Evolutionary conservation across 2,113 vertebrate species (phyloP).

Genomic region (Drymodes brunneopygia): DNA sequence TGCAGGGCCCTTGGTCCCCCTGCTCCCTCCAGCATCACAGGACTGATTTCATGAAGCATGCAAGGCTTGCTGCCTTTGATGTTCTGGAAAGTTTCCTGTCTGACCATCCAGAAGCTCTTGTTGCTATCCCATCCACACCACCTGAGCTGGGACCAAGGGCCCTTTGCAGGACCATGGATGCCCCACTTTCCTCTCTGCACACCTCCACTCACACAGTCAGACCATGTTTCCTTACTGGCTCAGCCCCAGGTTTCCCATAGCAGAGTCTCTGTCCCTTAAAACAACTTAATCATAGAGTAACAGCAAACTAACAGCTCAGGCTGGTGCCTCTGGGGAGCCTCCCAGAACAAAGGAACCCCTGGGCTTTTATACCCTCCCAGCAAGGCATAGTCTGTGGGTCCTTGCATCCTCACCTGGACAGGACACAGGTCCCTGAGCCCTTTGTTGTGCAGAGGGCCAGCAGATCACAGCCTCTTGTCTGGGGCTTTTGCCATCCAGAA

Average conservation of each 20-base stretch:
- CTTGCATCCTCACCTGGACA: background rate
- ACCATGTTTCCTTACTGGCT: background rate
- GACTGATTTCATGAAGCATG: background rate
- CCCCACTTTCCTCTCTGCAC: background rate
- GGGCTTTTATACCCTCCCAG: background rate
- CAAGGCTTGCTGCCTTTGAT: background rate
- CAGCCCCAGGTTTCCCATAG: no score
- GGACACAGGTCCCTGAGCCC: background rate
- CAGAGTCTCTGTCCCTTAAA: no score
- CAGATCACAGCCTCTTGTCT: background rate
- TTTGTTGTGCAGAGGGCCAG: background rate
- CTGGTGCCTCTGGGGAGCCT: background rate
- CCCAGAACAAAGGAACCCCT: background rate
- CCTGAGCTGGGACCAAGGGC: background rate
- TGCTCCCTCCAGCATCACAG: background rate
- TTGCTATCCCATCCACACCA: rapidly evolving
- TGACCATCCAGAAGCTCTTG: background rate
- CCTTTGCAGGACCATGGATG: rapidly evolving
- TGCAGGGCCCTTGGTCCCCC: background rate
- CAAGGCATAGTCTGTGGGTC: no score
- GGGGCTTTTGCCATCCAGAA: no score
- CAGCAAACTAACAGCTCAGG: background rate
- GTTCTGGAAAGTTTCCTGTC: background rate
- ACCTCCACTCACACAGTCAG: background rate
- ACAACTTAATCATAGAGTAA: no score